These are phyloP conservation scores for Neodiprion lecontei DNA, from an alignment of 1,140 invertebrate species.

Conservation along the genomic window DNA sequence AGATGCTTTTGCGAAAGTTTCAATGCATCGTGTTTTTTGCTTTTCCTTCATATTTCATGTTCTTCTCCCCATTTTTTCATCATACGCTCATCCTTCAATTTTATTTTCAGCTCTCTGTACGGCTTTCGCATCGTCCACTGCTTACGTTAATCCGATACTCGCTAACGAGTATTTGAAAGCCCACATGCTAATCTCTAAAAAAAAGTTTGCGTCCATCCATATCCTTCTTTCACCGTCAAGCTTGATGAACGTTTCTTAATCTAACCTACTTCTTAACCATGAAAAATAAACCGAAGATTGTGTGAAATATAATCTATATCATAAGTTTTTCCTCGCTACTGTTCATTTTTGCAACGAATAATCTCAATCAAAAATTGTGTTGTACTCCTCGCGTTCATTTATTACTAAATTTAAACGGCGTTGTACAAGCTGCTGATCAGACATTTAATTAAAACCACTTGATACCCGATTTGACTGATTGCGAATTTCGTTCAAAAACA, in stretches of 20 bases:
- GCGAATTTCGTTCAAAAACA: too few relatives aligned
- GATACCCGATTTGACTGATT: too few relatives aligned
- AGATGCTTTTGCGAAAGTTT: constrained; percentile 45
- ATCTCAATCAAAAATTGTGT: too few relatives aligned
- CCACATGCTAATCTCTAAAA: neutral
- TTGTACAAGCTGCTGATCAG: too few relatives aligned
- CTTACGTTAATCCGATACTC: neutral
- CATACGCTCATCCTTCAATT: constrained; percentile 19
- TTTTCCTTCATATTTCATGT: constrained; percentile 25
- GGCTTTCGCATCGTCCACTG: neutral
- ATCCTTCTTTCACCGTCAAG: neutral
- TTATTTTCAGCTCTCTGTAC: neutral
- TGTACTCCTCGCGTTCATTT: too few relatives aligned
- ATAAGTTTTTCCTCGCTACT: neutral
- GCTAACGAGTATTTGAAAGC: constrained; percentile 1
- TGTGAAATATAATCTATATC: neutral
- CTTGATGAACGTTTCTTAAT: neutral
- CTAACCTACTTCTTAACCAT: neutral
- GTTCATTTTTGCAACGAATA: neutral
- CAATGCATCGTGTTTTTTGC: constrained; percentile 36
- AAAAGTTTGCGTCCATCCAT: neutral
- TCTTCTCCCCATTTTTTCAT: constrained; percentile 22
- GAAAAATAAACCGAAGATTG: neutral
- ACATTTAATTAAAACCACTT: too few relatives aligned
- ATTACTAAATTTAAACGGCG: too few relatives aligned